Conservation (phyloP, 2,888 invertebrate species). For the Graphium colonna region DNA sequence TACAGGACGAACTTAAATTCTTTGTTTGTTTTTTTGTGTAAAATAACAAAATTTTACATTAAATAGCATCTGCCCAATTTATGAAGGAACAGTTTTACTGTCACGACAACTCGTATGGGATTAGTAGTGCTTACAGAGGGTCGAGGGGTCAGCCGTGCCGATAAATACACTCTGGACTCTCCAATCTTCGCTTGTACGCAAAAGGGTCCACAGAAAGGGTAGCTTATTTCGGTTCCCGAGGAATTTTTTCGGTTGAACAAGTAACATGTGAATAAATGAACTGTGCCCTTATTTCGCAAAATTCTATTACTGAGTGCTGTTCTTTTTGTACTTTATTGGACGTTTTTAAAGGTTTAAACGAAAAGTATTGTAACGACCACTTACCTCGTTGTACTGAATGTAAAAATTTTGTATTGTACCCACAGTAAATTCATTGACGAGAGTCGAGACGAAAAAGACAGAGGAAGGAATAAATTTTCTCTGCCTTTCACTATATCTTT, state of each 20-base stretch:
- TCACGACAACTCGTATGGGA: slow-evolving; percentile 10
- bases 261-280: slow-evolving; percentile 18
- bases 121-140: slow-evolving; percentile 20
- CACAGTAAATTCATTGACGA: no score
- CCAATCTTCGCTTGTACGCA: slow-evolving; percentile 19
- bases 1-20: neutral
- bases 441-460: no score
- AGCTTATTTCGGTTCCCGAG: slow-evolving; percentile 17
- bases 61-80: neutral
- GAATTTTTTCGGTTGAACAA: slow-evolving; percentile 14
- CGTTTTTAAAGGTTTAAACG: neutral
- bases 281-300: slow-evolving; percentile 1
- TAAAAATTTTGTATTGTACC: no score
- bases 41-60: neutral
- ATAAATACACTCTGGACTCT: slow-evolving; percentile 19
- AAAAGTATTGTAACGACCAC: neutral
- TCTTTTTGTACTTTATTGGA: neutral
- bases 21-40: neutral
- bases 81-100: slow-evolving; percentile 10
- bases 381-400: neutral
- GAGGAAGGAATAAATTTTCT: no score
- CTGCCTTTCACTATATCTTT: no score
- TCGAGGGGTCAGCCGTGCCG: slow-evolving; percentile 11
- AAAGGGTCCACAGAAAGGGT: slow-evolving; percentile 16
- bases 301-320: neutral